Base-by-base conservation (phyloP, 2,113 vertebrate genomes). In the Coptodon rendalli region DNA sequence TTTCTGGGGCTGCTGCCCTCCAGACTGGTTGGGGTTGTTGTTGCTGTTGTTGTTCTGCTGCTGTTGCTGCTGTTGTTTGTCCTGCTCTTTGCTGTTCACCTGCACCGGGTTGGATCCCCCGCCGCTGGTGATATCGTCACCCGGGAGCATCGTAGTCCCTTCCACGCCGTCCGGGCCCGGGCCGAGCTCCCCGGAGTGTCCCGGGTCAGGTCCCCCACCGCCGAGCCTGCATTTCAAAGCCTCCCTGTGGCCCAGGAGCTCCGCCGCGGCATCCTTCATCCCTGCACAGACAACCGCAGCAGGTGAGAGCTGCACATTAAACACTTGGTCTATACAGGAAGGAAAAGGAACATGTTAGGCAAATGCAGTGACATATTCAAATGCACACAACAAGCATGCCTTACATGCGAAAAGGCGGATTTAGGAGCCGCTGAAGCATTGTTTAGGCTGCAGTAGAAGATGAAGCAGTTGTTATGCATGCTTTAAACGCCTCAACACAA, bases 221-320 rank as follows among this genome's bases (percentile, higher is more conserved):
- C 98, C 97, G 89, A 98, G 96, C 89, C 98, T 95, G 91, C 98
- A 98, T 95, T 98, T 99, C 91, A 98, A 94, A 91, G 97, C 97
- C 95, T 99, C 98, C 95, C 98, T 97, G 95, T 99, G 98, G 87
- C 98, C 98, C 94, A 98, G 97, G 50, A 98, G 97, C 97, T 98
- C 98, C 73, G 94, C 96, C 83, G 97, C 98, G 54, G 98, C 98
- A 95, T 99, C 98, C 94, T 98, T 99, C 98, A 99, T 98, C 96
- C 98, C 98, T 99, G 97, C 40, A 89, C 36, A 90, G 78, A 88
- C 71, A 94, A 90, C 3, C 82, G 87, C 45, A 93, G 76, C 73
- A 61, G 88, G 85, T 93, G 82, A 94, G 81, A 85, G 45, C 53
- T 71, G 68, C 2, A 87, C 54, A 63, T 76, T 52, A 16, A 83